Base-by-base conservation (phyloP, 2,113 vertebrate genomes). In the Mesitornis unicolor region DNA sequence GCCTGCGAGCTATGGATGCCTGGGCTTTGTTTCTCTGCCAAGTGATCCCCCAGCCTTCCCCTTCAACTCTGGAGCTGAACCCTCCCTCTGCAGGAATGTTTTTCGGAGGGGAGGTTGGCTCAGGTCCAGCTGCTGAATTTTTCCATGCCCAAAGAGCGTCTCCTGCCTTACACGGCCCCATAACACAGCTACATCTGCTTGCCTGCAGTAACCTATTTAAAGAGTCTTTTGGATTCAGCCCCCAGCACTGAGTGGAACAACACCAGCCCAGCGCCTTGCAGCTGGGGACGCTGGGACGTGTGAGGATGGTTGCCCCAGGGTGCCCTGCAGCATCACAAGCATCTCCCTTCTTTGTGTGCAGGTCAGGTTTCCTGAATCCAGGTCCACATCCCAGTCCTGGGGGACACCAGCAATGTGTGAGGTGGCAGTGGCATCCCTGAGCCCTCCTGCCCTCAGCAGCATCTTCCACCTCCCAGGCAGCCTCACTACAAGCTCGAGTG, bases 81-180 rank as follows among this genome's bases (percentile, higher is more conserved):
- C n/a, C 33, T 87, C 78, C 78, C 91, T 65, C 76, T 2, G 3
- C 74, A 94, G 94, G 87, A 96, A 95, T 93, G 93, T n/a, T 84
- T 67, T 56, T 40, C 4, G 9, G 3, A 42, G 43, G 57, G 56
- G 29, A 90, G 45, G 47, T 13, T 94, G 96, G 91, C 9, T 0
- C 29, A 48, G 54, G 29, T 93, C 84, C 87, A 87, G 78, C 65
- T 73, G 84, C 84, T 64, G 78, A 69, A 16, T 79, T 91, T 89
- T 87, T 93, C 74, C 59, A 25, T 42, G 53, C 38, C 36, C 36
- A 38, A 81, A 91, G 70, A 69, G 57, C 0, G 0, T 75, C 74
- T 94, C 74, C 65, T 87, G 43, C 81, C 81, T 89, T 89, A 91
- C 78, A 76, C 36, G 43, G 67, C 57, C n/a, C 56, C 61, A 17